Percentiles rank a stretch among this genome's conserved stretches.
Evolutionary conservation across 2,888 invertebrate species (phyloP).

Genomic region (Petrolisthes manimaculis): DNA sequence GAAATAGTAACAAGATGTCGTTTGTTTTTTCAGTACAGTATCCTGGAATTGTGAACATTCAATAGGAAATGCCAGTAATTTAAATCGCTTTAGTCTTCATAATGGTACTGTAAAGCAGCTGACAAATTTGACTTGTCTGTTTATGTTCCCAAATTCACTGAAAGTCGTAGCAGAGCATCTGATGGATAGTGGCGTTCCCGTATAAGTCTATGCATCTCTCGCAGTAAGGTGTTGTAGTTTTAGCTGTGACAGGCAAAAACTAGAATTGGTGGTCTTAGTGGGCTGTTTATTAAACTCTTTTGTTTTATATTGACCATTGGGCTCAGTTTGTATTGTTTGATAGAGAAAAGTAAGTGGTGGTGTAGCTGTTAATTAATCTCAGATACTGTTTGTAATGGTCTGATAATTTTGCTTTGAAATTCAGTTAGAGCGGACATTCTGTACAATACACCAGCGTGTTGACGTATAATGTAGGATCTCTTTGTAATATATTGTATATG

Average conservation of each 20-base stretch:
- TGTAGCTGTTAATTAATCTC: constrained; percentile 37
- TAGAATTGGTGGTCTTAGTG: constrained; percentile 29
- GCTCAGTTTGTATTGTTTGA: constrained; percentile 44
- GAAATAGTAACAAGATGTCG: not conserved
- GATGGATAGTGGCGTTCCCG: constrained; percentile 15
- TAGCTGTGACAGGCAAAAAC: constrained; percentile 18
- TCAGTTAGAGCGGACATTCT: constrained; percentile 22
- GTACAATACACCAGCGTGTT: constrained; percentile 48
- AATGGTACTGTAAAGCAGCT: not conserved
- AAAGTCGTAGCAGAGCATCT: constrained; percentile 12
- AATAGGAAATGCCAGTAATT: not conserved
- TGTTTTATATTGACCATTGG: constrained; percentile 26
- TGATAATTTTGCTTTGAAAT: constrained; percentile 39
- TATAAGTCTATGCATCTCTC: constrained; percentile 28
- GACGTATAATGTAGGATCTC: constrained; percentile 47
- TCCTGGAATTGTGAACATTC: not conserved
- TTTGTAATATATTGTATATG: constrained; percentile 62
- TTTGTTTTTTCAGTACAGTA: not conserved
- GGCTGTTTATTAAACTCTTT: constrained; percentile 3
- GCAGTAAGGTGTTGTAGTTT: constrained; percentile 19
- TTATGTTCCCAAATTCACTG: not conserved
- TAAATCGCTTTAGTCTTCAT: not conserved
- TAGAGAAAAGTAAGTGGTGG: constrained; percentile 40
- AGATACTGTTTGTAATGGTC: constrained; percentile 55
- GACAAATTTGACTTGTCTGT: not conserved